Evolutionary conservation across 2,113 vertebrate species (phyloP).

Genomic region (Otocyon megalotis): DNA sequence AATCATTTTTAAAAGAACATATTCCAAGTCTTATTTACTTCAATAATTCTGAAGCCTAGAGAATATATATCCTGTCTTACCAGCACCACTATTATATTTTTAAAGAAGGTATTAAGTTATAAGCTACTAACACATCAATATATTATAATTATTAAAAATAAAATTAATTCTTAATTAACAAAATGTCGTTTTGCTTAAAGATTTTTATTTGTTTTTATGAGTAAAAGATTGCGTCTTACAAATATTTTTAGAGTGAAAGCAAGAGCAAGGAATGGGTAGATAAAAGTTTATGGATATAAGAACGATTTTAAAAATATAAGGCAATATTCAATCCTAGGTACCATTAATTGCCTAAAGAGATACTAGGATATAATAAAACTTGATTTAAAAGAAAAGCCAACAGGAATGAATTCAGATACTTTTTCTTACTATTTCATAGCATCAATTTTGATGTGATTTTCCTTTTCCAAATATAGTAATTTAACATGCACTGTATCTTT

Average conservation of each 20-base stretch:
- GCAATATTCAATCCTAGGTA: background rate
- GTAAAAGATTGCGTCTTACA: background rate
- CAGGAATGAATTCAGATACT: background rate
- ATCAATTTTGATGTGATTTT: conserved; percentile 20
- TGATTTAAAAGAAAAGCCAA: conserved; percentile 15
- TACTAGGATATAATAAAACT: background rate
- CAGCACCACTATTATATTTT: background rate
- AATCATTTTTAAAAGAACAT: background rate
- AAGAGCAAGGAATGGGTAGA: background rate
- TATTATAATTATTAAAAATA: background rate
- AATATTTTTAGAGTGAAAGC: background rate
- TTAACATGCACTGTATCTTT: conserved; percentile 47
- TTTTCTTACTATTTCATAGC: background rate
- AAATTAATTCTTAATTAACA: background rate
- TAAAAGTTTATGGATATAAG: background rate
- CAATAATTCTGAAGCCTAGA: background rate
- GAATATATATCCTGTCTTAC: background rate
- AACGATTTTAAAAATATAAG: background rate
- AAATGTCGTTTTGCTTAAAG: background rate
- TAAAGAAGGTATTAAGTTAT: background rate
- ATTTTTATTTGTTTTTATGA: background rate
- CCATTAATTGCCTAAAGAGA: background rate
- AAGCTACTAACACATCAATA: background rate
- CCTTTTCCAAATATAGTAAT: background rate
- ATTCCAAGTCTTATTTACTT: conserved; percentile 11